A percentile compares a stretch with the other conserved stretches of the same genome.
These are phyloP conservation scores for Chrysoperla carnea DNA, from an alignment of 1,140 invertebrate genomes.

Conservation along the genomic window DNA sequence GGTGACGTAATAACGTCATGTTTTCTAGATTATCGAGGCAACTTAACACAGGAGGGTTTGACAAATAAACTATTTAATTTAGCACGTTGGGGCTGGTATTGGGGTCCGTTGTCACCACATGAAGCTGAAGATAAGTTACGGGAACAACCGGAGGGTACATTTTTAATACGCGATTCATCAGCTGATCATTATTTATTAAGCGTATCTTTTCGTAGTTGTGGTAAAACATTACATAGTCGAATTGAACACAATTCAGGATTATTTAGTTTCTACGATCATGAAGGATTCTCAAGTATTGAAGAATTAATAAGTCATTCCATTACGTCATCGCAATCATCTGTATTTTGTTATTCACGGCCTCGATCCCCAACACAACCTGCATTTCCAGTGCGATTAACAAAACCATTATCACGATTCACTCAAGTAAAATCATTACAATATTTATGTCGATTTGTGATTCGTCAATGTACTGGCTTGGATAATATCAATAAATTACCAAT, in stretches of 20 bases:
- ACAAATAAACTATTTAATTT: conserved; percentile 3
- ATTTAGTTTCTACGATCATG: conserved; percentile 44
- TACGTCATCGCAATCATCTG: conserved; percentile 37
- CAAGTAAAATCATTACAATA: conserved; percentile 56
- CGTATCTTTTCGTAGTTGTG: conserved; percentile 56
- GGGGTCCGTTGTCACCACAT: conserved; percentile 26
- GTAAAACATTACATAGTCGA: conserved; percentile 46
- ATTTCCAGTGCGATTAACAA: conserved; percentile 53
- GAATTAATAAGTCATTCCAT: conserved; percentile 52
- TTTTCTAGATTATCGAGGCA: neutral
- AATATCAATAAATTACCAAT: conserved; percentile 55
- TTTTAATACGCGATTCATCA: conserved; percentile 58
- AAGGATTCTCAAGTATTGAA: conserved; percentile 40
- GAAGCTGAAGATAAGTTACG: conserved; percentile 29
- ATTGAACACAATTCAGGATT: conserved; percentile 48
- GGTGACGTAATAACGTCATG: neutral
- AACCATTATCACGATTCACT: conserved; percentile 57
- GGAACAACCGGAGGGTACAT: conserved; percentile 59
- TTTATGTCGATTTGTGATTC: conserved; percentile 59
- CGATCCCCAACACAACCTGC: conserved; percentile 38
- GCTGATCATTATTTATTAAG: conserved; percentile 49
- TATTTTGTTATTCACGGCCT: conserved; percentile 49
- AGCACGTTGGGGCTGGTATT: conserved; percentile 25
- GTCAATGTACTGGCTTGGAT: conserved; percentile 48
- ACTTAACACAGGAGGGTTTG: neutral